Conservation (phyloP, 2,113 vertebrate genomes). For the Taurulus bubalis region DNA sequence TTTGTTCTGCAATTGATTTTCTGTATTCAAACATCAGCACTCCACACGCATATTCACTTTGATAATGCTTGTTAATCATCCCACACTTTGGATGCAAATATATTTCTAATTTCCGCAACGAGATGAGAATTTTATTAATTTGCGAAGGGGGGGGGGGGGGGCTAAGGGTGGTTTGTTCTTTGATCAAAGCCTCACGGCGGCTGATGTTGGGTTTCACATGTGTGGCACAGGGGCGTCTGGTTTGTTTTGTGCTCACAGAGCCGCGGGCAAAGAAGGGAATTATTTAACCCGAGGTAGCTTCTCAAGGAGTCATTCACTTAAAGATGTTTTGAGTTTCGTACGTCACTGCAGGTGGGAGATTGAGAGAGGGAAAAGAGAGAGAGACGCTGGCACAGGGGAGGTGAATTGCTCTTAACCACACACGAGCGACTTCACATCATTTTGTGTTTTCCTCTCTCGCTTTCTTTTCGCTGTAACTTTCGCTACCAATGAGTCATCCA, state of each 20-base stretch:
- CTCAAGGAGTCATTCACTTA: constrained; percentile 40
- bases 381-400: neutral
- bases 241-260: constrained; percentile 24
- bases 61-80: constrained; percentile 43
- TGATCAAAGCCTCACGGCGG: constrained; percentile 54
- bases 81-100: constrained; percentile 54
- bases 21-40: constrained; percentile 34
- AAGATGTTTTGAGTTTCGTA: constrained; percentile 16
- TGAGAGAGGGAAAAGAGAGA: neutral
- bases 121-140: constrained; percentile 55
- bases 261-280: constrained; percentile 15
- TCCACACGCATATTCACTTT: constrained; percentile 13
- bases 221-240: constrained; percentile 5
- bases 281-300: constrained; percentile 28
- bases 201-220: constrained; percentile 23
- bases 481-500: constrained; percentile 63
- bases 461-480: constrained; percentile 46
- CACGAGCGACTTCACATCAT: constrained; percentile 25
- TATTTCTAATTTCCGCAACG: constrained; percentile 48
- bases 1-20: constrained; percentile 23
- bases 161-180: constrained; percentile 29
- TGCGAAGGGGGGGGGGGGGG: neutral
- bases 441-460: constrained; percentile 26
- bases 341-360: constrained; percentile 18
- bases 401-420: constrained; percentile 9